phyloP scores from a whole-genome alignment of 2,888 invertebrate genomes.

The Pachydiplax longipennis region DNA sequence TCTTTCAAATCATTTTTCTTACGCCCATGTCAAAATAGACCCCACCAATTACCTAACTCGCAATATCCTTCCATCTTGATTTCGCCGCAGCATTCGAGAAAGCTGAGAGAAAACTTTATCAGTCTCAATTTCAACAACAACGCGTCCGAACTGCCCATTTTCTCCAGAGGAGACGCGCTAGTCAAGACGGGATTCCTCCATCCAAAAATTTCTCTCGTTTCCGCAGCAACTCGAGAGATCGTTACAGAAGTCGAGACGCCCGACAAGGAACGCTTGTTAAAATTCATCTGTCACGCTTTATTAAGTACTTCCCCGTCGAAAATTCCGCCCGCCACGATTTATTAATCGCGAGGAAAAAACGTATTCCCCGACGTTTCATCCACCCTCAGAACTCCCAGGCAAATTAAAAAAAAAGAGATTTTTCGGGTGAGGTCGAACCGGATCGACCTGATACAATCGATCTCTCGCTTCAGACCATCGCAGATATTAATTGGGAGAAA shows the following conservation, averaged over 20 bases:
- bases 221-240: neutral
- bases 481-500: conserved; percentile 23
- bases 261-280: neutral
- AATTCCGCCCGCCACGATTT: neutral
- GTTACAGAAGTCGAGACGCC: neutral
- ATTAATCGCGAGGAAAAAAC: neutral
- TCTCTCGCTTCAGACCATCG: neutral
- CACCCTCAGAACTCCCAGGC: neutral
- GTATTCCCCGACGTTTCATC: neutral
- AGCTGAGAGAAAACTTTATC: no score
- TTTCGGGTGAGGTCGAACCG: neutral
- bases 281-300: neutral
- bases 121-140: no score
- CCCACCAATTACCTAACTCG: no score
- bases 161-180: neutral
- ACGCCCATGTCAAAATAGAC: no score
- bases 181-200: neutral
- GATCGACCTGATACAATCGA: conserved; percentile 10
- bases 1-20: no score
- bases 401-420: neutral
- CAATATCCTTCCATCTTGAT: no score
- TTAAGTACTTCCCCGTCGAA: neutral
- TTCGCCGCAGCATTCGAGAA: no score
- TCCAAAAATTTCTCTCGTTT: neutral
- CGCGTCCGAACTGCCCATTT: neutral